Evolutionary conservation across 2,797 vertebrate species (phyloP).

Genomic region (Acipenser transmontanus): DNA sequence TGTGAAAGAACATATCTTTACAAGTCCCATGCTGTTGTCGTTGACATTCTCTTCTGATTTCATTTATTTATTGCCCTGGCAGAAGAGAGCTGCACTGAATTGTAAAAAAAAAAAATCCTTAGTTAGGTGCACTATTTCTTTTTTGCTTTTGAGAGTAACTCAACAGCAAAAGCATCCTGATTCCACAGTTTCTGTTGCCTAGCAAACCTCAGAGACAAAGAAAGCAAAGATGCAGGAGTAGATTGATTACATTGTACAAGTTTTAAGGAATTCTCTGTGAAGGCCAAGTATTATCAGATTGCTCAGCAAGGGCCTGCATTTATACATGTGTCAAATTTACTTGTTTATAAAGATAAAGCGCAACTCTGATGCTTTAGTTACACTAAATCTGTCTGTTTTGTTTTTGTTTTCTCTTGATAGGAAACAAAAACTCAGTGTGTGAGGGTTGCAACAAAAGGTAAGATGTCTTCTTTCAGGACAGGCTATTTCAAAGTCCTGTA

Average conservation of each 20-base stretch:
- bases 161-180: no score
- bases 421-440: constrained; percentile 98
- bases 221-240: background rate
- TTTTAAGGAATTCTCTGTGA: constrained; percentile 5
- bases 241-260: background rate
- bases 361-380: background rate
- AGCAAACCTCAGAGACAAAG: no score
- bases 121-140: no score
- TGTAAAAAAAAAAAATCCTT: no score
- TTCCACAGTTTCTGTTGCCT: constrained; percentile 5
- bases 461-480: constrained; percentile 28
- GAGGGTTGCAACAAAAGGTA: constrained; percentile 97
- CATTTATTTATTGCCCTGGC: no score
- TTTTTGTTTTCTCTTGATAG: constrained; percentile 53
- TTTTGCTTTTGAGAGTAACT: no score
- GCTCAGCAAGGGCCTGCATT: background rate
- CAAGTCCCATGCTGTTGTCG: no score
- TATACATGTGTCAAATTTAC: constrained; percentile 6
- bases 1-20: no score
- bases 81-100: no score
- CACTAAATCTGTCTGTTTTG: no score
- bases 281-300: constrained; percentile 5
- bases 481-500: constrained; percentile 18
- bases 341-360: background rate
- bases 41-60: no score